Percentiles rank a stretch among this genome's conserved stretches.
Conservation (phyloP, 2,797 vertebrate species). For the Harpia harpyja region DNA sequence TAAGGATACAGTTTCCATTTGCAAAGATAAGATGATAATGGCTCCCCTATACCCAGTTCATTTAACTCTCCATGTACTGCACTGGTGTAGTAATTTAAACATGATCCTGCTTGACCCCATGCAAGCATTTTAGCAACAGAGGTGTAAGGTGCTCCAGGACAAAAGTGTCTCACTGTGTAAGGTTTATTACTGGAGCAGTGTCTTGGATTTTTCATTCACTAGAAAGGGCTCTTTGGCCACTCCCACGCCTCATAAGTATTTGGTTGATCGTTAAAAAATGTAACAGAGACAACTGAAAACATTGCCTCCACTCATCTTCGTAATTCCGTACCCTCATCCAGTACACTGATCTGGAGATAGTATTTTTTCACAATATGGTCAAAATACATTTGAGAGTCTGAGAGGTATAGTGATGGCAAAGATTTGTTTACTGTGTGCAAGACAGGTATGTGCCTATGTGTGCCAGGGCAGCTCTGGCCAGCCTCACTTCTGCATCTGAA, state of each 20-base stretch:
- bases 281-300: background rate
- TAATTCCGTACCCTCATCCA: background rate
- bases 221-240: background rate
- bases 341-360: background rate
- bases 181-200: background rate
- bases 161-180: background rate
- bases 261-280: background rate
- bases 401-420: background rate
- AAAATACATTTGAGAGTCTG: background rate
- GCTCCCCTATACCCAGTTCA: background rate
- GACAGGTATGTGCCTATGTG: accelerated
- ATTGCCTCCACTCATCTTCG: background rate
- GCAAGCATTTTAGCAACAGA: background rate
- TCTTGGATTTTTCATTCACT: background rate
- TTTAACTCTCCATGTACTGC: background rate
- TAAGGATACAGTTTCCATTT: background rate
- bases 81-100: background rate
- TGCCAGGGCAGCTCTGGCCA: background rate
- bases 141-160: background rate
- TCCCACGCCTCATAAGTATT: background rate
- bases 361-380: background rate
- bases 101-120: background rate
- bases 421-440: background rate
- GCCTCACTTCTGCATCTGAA: background rate
- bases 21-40: background rate